Evolutionary conservation across 2,888 invertebrate genomes (phyloP), one percentile per base, ranked within the genome.

Genomic region (Odontothrips loti): DNA sequence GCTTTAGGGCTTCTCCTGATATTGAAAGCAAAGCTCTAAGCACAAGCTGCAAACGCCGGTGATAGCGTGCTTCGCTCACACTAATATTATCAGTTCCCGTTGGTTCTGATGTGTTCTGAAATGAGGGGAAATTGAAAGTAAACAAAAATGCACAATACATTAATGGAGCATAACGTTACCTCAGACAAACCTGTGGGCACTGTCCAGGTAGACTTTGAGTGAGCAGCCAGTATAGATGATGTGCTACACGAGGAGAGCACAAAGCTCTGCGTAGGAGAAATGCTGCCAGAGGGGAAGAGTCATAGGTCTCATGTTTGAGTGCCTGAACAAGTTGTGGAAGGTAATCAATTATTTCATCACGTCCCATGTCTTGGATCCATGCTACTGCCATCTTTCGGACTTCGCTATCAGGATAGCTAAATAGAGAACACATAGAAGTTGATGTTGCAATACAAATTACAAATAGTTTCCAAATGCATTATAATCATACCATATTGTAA

Each of bases 271-370:
- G 94, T 29, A 97, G 87, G 80, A 97, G 88, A 85, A 97, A 93
- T 84, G 91, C 90, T 0, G 97, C 95, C 81, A 98, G 89, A 0
- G 96, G 91, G 20, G 97, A 97, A 79, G 95, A 92, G 86, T 98
- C 97, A 86, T 96, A 96, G 1, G 94, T 96, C 89, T 95, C 97
- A 87, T 93, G 95, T 84, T 95, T 95, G 85, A 96, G 89, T 83
- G 94, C 98, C 88, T 98, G 96, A 79, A 97, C 92, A 17, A 99
- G 89, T 86, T 99, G 99, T 0, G 99, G 98, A 85, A 99, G 88
- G 86, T 96, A 95, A 86, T 97, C 95, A 58, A 95, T 93, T 78
- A 99, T 88, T 85, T 96, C 96, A 87, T 98, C 98, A 85, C 94
- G 94, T 1, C 93, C 91, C 87, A 97, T 91, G 20, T 90, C 90